Conservation (phyloP, 2,888 invertebrate species). For the Polydrusus cervinus region DNA sequence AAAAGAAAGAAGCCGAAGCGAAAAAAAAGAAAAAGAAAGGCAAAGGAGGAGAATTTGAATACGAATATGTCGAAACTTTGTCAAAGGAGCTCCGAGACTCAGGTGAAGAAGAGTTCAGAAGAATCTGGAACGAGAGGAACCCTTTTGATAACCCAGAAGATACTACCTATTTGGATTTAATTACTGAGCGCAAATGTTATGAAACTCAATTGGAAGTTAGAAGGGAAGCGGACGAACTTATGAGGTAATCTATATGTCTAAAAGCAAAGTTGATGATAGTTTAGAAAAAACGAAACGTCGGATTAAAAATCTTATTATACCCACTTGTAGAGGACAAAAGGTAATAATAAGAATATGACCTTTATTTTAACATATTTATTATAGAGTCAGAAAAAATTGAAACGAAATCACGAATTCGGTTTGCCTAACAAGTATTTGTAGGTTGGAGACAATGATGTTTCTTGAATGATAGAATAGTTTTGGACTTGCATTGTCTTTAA, state of each 20-base stretch:
- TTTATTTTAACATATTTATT: too few relatives aligned
- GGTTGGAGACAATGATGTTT: too few relatives aligned
- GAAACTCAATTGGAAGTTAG: conserved; percentile 80
- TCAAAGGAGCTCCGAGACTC: conserved; percentile 69
- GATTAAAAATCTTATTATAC: too few relatives aligned
- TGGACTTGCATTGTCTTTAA: too few relatives aligned
- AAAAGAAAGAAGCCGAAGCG: conserved; percentile 67
- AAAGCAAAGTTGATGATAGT: too few relatives aligned
- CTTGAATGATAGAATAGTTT: too few relatives aligned
- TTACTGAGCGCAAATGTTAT: conserved; percentile 78
- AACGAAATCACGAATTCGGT: too few relatives aligned
- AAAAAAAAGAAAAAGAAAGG: conserved; percentile 60
- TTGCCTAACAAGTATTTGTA: too few relatives aligned
- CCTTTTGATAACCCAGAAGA: conserved; percentile 75
- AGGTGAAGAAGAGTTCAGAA: conserved; percentile 71
- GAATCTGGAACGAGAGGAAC: conserved; percentile 72
- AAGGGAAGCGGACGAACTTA: conserved; percentile 80
- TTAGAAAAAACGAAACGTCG: too few relatives aligned
- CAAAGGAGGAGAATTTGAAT: conserved; percentile 62
- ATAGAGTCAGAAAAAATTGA: too few relatives aligned
- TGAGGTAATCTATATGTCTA: conserved; percentile 70
- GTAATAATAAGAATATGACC: too few relatives aligned
- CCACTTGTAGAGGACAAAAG: too few relatives aligned
- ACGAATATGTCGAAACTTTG: conserved; percentile 63
- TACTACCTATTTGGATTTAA: conserved; percentile 77